These are phyloP conservation scores for Porites divaricata DNA, from an alignment of 92 coral and sea anemone species.

Conservation along the genomic window DNA sequence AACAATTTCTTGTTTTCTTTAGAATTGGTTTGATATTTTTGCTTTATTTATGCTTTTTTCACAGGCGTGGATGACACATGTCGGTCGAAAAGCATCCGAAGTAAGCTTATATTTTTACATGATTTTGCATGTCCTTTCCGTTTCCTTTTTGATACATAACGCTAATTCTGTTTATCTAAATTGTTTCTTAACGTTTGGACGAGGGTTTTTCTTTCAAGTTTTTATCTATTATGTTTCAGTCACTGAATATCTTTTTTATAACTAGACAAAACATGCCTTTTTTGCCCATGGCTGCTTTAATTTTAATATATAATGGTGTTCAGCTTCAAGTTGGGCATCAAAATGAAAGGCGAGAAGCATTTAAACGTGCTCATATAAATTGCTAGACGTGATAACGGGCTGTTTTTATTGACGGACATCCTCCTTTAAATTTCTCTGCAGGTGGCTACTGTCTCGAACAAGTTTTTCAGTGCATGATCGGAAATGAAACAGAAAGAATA, in stretches of 20 bases:
- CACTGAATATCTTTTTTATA: too few relatives aligned
- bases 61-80: conserved; percentile 1
- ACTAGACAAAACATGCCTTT: too few relatives aligned
- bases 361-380: neutral
- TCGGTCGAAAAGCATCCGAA: neutral
- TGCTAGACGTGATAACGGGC: conserved; percentile 10
- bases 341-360: neutral
- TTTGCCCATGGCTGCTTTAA: neutral
- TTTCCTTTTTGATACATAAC: too few relatives aligned
- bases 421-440: conserved; percentile 1
- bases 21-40: conserved; percentile 21
- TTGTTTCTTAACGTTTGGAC: too few relatives aligned
- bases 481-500: neutral
- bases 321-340: neutral
- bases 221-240: too few relatives aligned
- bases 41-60: neutral
- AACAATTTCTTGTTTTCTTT: neutral
- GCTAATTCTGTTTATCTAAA: conserved; percentile 6
- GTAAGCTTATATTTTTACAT: neutral
- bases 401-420: neutral
- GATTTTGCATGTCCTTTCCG: too few relatives aligned
- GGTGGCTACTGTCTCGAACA: too few relatives aligned
- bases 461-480: too few relatives aligned
- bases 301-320: neutral
- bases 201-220: too few relatives aligned